Evolutionary conservation across 1,140 invertebrate species (phyloP), one percentile per base, ranked within the genome.

Genomic region (Anoplophora glabripennis): DNA sequence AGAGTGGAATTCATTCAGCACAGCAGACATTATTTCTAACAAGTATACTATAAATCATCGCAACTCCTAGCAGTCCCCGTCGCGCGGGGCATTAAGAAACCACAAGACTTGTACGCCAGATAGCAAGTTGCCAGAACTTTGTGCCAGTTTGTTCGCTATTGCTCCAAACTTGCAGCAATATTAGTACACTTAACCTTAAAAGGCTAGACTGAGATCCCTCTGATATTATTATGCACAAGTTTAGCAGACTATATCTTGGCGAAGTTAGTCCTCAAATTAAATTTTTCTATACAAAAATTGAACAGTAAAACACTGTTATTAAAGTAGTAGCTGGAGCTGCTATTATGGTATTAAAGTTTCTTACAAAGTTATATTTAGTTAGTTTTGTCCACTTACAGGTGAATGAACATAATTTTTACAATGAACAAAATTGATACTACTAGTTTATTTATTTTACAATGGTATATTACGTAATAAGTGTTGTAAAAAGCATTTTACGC

Each of bases 121-220:
- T 63, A 51, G 55, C 53, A 65, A 62, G 52, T 65, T 59, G 21
- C 47, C 51, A 44, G 34, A 67, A 57, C 47, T 65, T 65, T 54
- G 46, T 59, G 56, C 59, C 57, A 68, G 61, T 66, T 65, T 64
- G 61, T 64, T 68, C 47, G 54, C 58, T 66, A 66, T 63, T 66
- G 57, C 66, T 66, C 36, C 52, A 63, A 61, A 66, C 61, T 66
- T 57, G 57, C 57, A 63, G 66, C 58, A 51, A 60, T 64, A 66
- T 68, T 64, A 63, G 66, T 59, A 60, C 66, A 63, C 58, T 67
- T 57, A 60, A 56, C 49, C 53, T 57, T 59, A 59, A 62, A 53
- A 51, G 15, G 41, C 52, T 15, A 49, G 47, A 49, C 47, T 21
- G 7, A 34, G 28, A 15, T n/a, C 35, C 11, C 12, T 12, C 12